Base-by-base conservation (phyloP, 2,888 invertebrate genomes). In the Tubulanus polymorphus region DNA sequence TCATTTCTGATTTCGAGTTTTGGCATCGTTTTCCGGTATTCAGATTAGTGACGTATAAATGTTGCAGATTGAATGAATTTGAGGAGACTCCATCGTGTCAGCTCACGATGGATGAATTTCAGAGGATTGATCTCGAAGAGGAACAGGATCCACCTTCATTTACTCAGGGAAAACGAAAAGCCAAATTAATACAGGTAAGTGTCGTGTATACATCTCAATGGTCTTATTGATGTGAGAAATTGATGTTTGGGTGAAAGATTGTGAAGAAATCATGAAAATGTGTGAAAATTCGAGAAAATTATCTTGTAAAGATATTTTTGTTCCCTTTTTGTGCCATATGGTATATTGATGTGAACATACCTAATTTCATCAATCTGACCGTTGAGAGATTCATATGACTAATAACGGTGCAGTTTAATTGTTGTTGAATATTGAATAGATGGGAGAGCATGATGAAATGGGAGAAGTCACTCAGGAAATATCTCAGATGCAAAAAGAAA, bases 91-190 rank as follows among this genome's bases (percentile, higher is more conserved):
- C 97, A 0, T 93, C 95, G 12, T 93, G 95, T 72, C 88, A 89
- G 8, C 81, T 99, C 52, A 96, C 97, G 0, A 82, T 96, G 27
- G 95, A 97, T 67, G 96, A 99, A 81, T 99, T 99, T 76, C 90
- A 94, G 87, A 90, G 89, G 0, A 91, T 97, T 0, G 96, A 99
- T 76, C 81, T 99, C 65, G 95, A 96, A 75, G 92, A 93, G 67
- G 94, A 94, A 72, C 92, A 93, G 77, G 96, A 96, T 80, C 93
- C 96, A 8, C 96, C 96, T 0, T 90, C 93, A 1, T 97, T 93
- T 75, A 92, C 91, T 77, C 89, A 88, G 1, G 92, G 93, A 0
- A 85, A 94, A 53, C 88, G 89, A 72, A 89, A 90, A 71, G 93
- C 93, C 72, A 89, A 90, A 63, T 37, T 67, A 25, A 37, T 15